Conservation (phyloP, 1,140 invertebrate species). For the Drosophila nebulosa region DNA sequence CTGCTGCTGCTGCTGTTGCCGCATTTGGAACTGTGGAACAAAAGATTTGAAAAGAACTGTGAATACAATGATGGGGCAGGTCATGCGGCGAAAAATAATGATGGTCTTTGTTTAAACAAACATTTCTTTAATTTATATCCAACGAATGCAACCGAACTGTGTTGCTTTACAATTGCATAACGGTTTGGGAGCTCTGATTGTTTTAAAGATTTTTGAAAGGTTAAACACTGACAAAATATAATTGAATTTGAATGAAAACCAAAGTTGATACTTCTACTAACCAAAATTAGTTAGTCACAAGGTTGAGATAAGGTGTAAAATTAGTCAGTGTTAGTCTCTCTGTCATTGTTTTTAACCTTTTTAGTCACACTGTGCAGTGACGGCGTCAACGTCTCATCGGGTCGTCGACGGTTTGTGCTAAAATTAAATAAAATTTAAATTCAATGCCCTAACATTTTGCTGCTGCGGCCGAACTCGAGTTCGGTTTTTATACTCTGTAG, state of each 20-base stretch:
- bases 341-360: background rate
- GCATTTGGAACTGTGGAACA: constrained; percentile 30
- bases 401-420: constrained; percentile 43
- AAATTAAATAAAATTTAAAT: constrained; percentile 78
- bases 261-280: too few relatives aligned
- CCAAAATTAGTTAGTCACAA: too few relatives aligned
- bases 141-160: background rate
- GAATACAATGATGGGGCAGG: constrained; percentile 19
- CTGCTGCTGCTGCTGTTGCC: constrained; percentile 15
- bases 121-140: background rate
- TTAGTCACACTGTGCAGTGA: constrained; percentile 37
- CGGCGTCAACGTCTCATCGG: constrained; percentile 61
- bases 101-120: background rate
- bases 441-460: constrained; percentile 57
- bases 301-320: too few relatives aligned
- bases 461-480: constrained; percentile 16
- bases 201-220: too few relatives aligned
- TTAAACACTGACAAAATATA: too few relatives aligned
- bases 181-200: background rate
- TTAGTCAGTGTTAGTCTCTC: background rate
- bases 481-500: background rate
- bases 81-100: constrained; percentile 6
- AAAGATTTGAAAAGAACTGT: background rate
- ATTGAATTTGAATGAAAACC: too few relatives aligned
- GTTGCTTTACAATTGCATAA: background rate